phyloP scores from a whole-genome alignment of 2,113 vertebrate species.

The Psilopogon haemacephalus region DNA sequence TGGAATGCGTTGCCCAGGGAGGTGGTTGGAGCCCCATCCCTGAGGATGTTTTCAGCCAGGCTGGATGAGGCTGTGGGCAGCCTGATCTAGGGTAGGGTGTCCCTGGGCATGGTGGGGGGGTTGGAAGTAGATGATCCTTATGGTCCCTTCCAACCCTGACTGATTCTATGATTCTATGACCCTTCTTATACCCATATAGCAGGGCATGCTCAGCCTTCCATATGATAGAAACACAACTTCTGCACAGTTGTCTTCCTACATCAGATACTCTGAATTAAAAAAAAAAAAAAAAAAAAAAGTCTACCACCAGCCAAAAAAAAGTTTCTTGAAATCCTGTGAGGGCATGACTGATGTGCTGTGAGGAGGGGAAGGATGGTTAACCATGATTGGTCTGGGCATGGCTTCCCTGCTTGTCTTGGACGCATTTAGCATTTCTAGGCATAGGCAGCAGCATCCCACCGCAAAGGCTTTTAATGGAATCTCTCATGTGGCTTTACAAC shows the following conservation, averaged over 20 bases:
- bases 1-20: too few relatives aligned
- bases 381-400: not conserved
- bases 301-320: not conserved
- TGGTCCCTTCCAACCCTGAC: too few relatives aligned
- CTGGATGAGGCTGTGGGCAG: too few relatives aligned
- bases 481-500: accelerated
- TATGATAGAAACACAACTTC: not conserved
- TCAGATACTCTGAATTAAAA: not conserved
- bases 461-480: not conserved
- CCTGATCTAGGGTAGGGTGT: too few relatives aligned
- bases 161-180: not conserved
- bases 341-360: not conserved
- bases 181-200: not conserved
- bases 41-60: too few relatives aligned
- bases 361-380: not conserved
- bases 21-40: too few relatives aligned
- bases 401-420: not conserved
- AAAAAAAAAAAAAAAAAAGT: not conserved
- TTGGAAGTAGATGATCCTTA: too few relatives aligned
- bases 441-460: not conserved
- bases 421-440: not conserved
- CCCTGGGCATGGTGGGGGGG: too few relatives aligned
- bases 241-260: not conserved
- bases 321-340: not conserved
- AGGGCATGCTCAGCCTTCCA: not conserved